Evolutionary conservation across 2,797 vertebrate genomes (phyloP).

Genomic region (Cyclopterus lumpus): DNA sequence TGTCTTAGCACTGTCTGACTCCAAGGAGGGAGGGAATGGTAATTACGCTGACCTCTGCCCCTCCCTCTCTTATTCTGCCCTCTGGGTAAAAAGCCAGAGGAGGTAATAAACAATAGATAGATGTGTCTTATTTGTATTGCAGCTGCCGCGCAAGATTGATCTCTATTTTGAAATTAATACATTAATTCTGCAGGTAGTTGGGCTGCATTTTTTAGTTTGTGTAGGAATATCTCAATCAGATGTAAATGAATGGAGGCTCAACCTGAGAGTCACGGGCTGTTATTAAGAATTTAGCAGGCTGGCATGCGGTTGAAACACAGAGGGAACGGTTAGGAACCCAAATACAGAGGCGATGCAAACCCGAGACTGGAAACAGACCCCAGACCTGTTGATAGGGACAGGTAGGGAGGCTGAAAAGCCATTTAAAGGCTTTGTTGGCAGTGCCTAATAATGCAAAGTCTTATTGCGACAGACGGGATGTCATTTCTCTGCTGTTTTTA

Average conservation of each 20-base stretch:
- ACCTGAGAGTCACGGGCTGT: constrained; percentile 79
- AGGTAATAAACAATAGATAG: constrained; percentile 84
- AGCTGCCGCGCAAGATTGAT: constrained; percentile 60
- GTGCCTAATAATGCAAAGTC: constrained; percentile 5
- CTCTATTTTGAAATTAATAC: constrained; percentile 72
- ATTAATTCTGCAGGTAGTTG: constrained; percentile 69
- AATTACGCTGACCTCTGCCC: constrained; percentile 82
- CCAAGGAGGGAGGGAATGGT: constrained; percentile 78
- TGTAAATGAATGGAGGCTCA: constrained; percentile 74
- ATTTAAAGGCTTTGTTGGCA: constrained; percentile 4
- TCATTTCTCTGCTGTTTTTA: not conserved
- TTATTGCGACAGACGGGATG: constrained; percentile 6
- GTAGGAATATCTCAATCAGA: constrained; percentile 73
- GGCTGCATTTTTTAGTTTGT: constrained; percentile 68
- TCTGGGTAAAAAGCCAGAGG: constrained; percentile 80
- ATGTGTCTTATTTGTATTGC: constrained; percentile 81
- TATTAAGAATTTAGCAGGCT: constrained; percentile 96
- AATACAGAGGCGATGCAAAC: constrained; percentile 88
- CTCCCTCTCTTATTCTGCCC: constrained; percentile 78
- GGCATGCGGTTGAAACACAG: constrained; percentile 86
- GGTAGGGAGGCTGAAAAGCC: constrained; percentile 9
- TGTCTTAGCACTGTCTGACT: constrained; percentile 81
- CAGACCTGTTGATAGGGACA: constrained; percentile 62
- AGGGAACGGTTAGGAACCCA: constrained; percentile 92
- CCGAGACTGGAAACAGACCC: constrained; percentile 51